These are phyloP conservation scores for Mobula birostris DNA, from an alignment of 2,113 vertebrate genomes.

Conservation along the genomic window DNA sequence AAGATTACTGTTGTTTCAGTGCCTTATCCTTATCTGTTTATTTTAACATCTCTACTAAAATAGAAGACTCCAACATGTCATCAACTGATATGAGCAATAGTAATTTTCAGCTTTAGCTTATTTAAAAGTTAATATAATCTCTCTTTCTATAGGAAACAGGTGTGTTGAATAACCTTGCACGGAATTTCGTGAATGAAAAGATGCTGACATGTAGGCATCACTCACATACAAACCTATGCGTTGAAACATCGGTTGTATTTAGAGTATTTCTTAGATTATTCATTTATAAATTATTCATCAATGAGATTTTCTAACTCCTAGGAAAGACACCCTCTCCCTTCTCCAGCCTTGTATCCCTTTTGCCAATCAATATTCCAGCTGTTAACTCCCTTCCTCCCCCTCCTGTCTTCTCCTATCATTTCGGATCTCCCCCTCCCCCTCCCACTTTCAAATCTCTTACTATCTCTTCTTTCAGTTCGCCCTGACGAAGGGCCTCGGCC, in stretches of 20 bases:
- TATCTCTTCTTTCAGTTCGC: no score
- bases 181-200: not conserved
- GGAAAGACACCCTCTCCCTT: no score
- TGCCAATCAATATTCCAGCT: no score
- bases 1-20: not conserved
- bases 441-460: no score
- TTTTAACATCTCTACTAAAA: not conserved
- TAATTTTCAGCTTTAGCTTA: not conserved
- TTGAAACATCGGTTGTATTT: not conserved
- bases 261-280: not conserved
- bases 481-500: no score
- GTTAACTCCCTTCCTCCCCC: no score
- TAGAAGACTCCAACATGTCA: not conserved
- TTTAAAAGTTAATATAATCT: not conserved
- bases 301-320: not conserved
- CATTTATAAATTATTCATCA: not conserved
- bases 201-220: not conserved
- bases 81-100: not conserved
- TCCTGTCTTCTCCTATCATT: no score
- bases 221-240: not conserved
- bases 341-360: no score
- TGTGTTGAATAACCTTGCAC: not conserved
- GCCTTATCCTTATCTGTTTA: not conserved
- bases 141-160: not conserved
- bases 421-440: no score